Evolutionary conservation across 2,797 vertebrate species (phyloP), one percentile per base, ranked within the genome.

Genomic region (Rachycentron canadum): DNA sequence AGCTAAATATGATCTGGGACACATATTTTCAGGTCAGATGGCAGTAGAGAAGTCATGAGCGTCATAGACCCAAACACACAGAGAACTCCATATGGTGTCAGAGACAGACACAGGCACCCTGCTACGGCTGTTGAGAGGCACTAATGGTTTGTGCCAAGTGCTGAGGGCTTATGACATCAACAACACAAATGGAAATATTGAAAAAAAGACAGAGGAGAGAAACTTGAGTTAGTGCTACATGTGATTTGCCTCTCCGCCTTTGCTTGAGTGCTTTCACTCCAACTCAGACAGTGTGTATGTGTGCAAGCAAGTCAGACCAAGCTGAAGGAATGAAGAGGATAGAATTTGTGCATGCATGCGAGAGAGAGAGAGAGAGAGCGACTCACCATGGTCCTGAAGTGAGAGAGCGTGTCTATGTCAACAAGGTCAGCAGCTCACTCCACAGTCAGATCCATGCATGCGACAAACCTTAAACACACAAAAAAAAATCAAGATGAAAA

Each of bases 1-100:
- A 28, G 34, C 14, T 67, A 57, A 57, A 59, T 13, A 36, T 5
- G 40, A 69, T 49, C 59, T 23, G 13, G 40, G 21, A 3, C 9
- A 25, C 8, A 7, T 61, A 74, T 90, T 89, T 86, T 49, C 73
- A 61, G 85, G 88, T 88, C 83, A 83, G 84, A 88, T 83, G 85
- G 80, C 65, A 70, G 41, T 30, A 26, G 53, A 79, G 50, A 58
- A 74, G 65, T 76, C 71, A 69, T 55, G 63, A 81, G 69, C 85
- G 6, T 89, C 83, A 88, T 19, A 76, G 53, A 74, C 65, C 62
- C 68, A 83, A 69, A 88, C 85, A 89, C 41, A 87, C 77, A 86
- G 67, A 78, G 89, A 84, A 72, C 85, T 52, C 92, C 93, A 94
- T 93, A 93, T 94, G 93, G 91, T 87, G 84, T 80, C 72, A 83